Conservation (phyloP, 2,888 invertebrate species). For the Tenthredo distinguenda region DNA sequence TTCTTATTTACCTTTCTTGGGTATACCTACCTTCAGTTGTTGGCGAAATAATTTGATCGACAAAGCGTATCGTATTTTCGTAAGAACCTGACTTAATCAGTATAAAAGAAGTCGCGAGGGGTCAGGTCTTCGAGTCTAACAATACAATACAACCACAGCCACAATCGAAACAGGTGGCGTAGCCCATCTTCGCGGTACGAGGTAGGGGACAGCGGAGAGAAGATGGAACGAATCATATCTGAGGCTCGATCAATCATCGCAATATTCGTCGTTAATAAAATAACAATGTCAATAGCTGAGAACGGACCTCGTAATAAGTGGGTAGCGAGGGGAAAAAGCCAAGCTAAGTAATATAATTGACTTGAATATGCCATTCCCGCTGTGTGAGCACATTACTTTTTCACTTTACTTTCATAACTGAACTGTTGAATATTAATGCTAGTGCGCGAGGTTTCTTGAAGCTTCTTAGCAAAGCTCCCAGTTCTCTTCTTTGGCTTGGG, state of each 20-base stretch:
- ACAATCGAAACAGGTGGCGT: slow-evolving; percentile 45
- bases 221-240: slow-evolving; percentile 20
- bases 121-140: slow-evolving; percentile 13
- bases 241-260: slow-evolving; percentile 39
- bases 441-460: slow-evolving; percentile 67
- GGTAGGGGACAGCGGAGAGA: neutral
- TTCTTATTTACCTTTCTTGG: slow-evolving; percentile 18
- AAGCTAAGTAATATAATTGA: slow-evolving; percentile 65
- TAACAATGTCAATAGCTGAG: slow-evolving; percentile 34
- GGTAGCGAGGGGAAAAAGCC: neutral
- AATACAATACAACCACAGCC: neutral
- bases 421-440: slow-evolving; percentile 76
- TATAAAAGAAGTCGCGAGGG: slow-evolving; percentile 37
- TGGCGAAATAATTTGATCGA: slow-evolving; percentile 33
- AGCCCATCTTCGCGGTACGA: neutral
- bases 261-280: slow-evolving; percentile 44
- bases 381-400: slow-evolving; percentile 72
- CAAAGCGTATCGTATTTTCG: slow-evolving; percentile 4
- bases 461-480: slow-evolving; percentile 44
- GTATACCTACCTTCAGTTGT: neutral
- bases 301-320: slow-evolving; percentile 38
- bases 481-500: slow-evolving; percentile 12
- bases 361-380: slow-evolving; percentile 69
- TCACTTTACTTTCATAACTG: slow-evolving; percentile 77
- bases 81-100: slow-evolving; percentile 37